phyloP scores from a whole-genome alignment of 2,888 invertebrate genomes.

The Cantharis rufa region DNA sequence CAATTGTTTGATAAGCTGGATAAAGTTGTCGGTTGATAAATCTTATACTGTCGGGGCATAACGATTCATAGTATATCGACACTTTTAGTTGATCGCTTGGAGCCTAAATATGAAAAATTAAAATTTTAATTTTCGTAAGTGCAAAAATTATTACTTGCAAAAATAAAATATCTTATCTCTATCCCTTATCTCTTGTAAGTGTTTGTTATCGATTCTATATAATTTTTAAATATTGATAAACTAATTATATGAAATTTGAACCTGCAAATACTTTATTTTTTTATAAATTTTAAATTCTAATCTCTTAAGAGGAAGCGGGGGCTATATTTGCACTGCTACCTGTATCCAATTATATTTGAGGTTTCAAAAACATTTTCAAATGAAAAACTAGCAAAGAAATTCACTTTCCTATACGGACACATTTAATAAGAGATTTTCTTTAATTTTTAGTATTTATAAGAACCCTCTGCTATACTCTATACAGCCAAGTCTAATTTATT shows the following conservation, averaged over 20 bases:
- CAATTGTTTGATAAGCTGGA: slow-evolving; percentile 40
- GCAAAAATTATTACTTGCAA: no score
- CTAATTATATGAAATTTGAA: not conserved
- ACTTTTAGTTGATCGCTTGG: slow-evolving; percentile 39
- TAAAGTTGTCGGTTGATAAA: slow-evolving; percentile 56
- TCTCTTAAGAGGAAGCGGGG: not conserved
- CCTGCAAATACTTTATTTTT: not conserved
- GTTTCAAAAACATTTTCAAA: no score
- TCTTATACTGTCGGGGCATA: slow-evolving; percentile 58
- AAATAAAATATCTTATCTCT: no score
- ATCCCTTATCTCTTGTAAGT: not conserved
- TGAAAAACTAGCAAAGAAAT: no score
- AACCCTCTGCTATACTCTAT: no score
- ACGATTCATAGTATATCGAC: slow-evolving; percentile 59
- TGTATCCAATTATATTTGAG: no score
- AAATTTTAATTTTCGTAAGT: not conserved
- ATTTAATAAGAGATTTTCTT: no score
- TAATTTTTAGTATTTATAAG: no score
- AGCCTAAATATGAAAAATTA: not conserved
- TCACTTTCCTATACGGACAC: no score
- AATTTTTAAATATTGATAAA: not conserved
- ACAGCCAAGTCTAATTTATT: no score
- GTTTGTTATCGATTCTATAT: not conserved
- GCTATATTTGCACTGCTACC: no score
- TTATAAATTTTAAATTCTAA: not conserved